Evolutionary conservation across 2,888 invertebrate genomes (phyloP).

Genomic region (Ormyrus rosae): DNA sequence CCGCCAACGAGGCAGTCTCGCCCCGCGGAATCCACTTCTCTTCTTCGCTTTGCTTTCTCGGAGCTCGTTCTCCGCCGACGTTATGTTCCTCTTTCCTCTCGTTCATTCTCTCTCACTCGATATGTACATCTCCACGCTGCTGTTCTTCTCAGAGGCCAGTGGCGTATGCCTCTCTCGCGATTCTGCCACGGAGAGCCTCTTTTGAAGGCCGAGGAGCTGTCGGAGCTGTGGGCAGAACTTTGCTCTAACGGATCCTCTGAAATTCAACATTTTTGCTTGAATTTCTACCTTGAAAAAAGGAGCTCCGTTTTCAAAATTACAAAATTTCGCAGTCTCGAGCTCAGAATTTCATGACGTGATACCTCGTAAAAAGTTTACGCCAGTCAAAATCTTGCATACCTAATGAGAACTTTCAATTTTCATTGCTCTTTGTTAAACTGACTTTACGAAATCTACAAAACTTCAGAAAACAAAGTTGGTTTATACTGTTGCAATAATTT

Average conservation of each 20-base stretch:
- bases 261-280: not conserved
- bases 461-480: too few species aligned
- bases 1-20: slow-evolving; percentile 71
- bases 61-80: slow-evolving; percentile 34
- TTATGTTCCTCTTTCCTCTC: slow-evolving; percentile 17
- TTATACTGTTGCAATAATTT: too few species aligned
- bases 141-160: slow-evolving; percentile 48
- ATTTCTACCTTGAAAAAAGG: too few species aligned
- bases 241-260: not conserved
- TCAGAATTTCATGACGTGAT: not conserved
- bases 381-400: slow-evolving; percentile 21
- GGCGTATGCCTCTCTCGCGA: slow-evolving; percentile 26
- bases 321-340: too few species aligned
- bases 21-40: slow-evolving; percentile 71
- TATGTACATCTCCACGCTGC: slow-evolving; percentile 30
- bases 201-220: not conserved
- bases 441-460: not conserved
- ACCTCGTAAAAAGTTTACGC: slow-evolving; percentile 8
- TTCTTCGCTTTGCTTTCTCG: slow-evolving; percentile 61
- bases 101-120: slow-evolving; percentile 13
- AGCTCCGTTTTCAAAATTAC: too few species aligned
- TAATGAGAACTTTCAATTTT: slow-evolving; percentile 7
- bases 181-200: not conserved
- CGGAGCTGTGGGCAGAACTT: not conserved
- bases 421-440: not conserved